Conservation (phyloP, 2,113 vertebrate species). For the Vicugna pacos region DNA sequence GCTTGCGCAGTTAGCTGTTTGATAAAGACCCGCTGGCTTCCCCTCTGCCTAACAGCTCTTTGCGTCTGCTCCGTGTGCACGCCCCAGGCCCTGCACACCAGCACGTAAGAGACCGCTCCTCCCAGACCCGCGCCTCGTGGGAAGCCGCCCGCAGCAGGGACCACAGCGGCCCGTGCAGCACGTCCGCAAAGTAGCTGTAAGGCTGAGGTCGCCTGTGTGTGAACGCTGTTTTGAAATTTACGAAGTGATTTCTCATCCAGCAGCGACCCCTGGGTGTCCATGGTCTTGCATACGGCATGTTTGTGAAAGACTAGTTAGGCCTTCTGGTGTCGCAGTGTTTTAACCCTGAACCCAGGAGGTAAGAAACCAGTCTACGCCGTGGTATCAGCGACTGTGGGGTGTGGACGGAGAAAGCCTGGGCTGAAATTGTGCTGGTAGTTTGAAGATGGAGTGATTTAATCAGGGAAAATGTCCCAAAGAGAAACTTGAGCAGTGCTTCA, state of each 20-base stretch:
- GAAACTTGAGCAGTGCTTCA: not conserved
- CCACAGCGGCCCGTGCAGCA: rapidly evolving
- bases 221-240: not conserved
- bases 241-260: rapidly evolving
- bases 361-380: rapidly evolving
- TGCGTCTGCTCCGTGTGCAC: rapidly evolving
- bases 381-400: not conserved
- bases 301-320: not conserved
- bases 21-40: not conserved
- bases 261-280: rapidly evolving
- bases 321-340: rapidly evolving
- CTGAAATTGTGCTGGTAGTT: rapidly evolving
- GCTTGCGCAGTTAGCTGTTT: not conserved
- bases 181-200: rapidly evolving
- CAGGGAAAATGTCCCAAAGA: not conserved
- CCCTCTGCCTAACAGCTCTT: not conserved
- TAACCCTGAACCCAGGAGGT: not conserved
- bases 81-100: rapidly evolving
- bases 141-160: too few species aligned
- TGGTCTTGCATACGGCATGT: rapidly evolving
- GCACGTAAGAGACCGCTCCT: not conserved
- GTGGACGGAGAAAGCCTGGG: rapidly evolving
- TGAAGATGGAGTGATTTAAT: not conserved
- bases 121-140: not conserved
- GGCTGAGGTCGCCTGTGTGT: rapidly evolving